Conservation (phyloP, 1,140 invertebrate species). For the Pseudoatta argentina region DNA sequence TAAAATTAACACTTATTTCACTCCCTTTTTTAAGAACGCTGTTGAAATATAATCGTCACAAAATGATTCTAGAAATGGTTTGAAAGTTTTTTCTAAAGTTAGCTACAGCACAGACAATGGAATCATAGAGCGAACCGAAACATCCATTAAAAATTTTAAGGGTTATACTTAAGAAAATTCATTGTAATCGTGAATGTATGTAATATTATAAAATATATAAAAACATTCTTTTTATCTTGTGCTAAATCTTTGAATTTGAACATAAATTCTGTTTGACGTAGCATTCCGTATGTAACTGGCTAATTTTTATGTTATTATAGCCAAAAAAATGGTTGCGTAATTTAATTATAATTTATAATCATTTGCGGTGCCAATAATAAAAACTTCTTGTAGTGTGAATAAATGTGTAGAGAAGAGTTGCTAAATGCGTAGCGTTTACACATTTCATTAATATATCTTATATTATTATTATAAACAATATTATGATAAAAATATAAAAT, state of each 20-base stretch:
- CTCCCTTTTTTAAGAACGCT: conserved; percentile 6
- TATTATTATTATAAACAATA: neutral
- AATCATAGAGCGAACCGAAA: neutral
- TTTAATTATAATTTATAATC: too few relatives aligned
- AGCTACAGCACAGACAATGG: too few relatives aligned
- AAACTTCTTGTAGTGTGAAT: too few relatives aligned
- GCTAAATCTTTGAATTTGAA: neutral
- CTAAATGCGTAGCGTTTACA: too few relatives aligned
- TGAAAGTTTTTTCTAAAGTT: neutral
- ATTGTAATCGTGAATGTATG: neutral
- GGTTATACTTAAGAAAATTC: neutral
- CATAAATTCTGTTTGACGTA: neutral
- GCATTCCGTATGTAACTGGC: neutral
- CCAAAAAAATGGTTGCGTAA: too few relatives aligned
- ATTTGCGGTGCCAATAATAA: too few relatives aligned
- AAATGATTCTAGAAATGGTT: neutral
- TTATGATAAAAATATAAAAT: neutral
- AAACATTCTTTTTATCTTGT: neutral
- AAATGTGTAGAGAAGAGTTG: too few relatives aligned
- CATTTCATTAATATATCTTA: too few relatives aligned
- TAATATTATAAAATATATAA: neutral
- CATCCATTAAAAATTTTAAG: conserved; percentile 12
- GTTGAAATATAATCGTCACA: conserved; percentile 24
- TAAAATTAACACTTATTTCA: conserved; percentile 45
- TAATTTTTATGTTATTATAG: neutral